Conservation (phyloP, 2,888 invertebrate genomes). For the Dinocampus coccinellae region DNA sequence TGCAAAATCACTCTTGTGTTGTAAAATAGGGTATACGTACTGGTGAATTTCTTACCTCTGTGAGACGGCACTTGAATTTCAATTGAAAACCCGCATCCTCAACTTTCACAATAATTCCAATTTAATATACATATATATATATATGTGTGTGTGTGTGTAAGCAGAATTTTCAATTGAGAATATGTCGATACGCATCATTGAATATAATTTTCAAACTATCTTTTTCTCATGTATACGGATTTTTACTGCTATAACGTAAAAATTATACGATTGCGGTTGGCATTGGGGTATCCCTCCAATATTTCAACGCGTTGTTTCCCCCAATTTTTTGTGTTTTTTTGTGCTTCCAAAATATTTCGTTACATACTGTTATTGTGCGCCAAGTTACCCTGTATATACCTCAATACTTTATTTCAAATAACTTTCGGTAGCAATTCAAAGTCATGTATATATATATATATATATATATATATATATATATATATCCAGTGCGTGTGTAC, state of each 20-base stretch:
- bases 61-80: neutral
- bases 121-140: neutral
- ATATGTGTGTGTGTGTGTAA: neutral
- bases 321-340: too few relatives aligned
- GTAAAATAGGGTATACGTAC: neutral
- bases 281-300: conserved; percentile 16
- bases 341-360: conserved; percentile 14
- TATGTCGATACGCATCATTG: conserved; percentile 18
- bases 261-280: conserved; percentile 19
- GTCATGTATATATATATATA: neutral
- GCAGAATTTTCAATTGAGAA: neutral
- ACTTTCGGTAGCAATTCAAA: conserved; percentile 8
- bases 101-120: conserved; percentile 10
- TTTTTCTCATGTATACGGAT: conserved; percentile 13
- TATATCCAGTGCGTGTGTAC: conserved; percentile 10
- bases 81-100: conserved; percentile 6
- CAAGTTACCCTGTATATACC: conserved; percentile 10
- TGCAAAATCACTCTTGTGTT: conserved; percentile 6
- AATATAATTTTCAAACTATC: conserved; percentile 3
- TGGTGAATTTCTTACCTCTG: conserved; percentile 1
- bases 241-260: conserved; percentile 25
- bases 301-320: too few relatives aligned
- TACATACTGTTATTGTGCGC: conserved; percentile 17
- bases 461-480: neutral
- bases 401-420: neutral